phyloP scores from a whole-genome alignment of 2,888 invertebrate genomes.

The Spodoptera exigua region DNA sequence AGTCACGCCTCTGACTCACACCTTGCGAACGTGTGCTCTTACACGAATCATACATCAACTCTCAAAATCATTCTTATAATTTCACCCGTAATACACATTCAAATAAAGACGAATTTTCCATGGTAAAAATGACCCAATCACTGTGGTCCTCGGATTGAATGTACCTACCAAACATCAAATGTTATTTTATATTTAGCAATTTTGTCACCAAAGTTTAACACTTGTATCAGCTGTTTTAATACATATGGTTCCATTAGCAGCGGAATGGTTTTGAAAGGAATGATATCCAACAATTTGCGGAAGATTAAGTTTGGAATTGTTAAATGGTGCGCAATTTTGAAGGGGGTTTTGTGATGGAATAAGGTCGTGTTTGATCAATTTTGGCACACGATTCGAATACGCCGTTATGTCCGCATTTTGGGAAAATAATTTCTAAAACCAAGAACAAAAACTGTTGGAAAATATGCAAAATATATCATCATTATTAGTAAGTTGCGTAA shows the following conservation, averaged over 20 bases:
- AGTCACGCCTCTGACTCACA: conserved; percentile 54
- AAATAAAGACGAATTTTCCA: conserved; percentile 12
- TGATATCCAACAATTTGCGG: conserved; percentile 17
- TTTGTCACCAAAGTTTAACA: conserved; percentile 40
- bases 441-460: conserved; percentile 1
- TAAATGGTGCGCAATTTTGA: conserved; percentile 31
- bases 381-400: conserved; percentile 20
- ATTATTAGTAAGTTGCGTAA: not conserved
- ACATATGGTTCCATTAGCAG: conserved; percentile 48
- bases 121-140: not conserved
- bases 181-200: conserved; percentile 22
- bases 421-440: conserved; percentile 11
- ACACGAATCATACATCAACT: conserved; percentile 31
- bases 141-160: conserved; percentile 2
- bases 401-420: not conserved
- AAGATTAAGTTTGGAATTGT: conserved; percentile 30
- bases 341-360: conserved; percentile 22
- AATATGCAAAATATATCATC: conserved; percentile 10
- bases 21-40: conserved; percentile 37
- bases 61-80: conserved; percentile 11
- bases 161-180: conserved; percentile 1
- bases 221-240: conserved; percentile 54
- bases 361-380: conserved; percentile 36
- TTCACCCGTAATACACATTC: conserved; percentile 8
- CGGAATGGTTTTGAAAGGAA: conserved; percentile 16